Base-by-base conservation (phyloP, 2,888 invertebrate species). In the Lomographa bimaculata region DNA sequence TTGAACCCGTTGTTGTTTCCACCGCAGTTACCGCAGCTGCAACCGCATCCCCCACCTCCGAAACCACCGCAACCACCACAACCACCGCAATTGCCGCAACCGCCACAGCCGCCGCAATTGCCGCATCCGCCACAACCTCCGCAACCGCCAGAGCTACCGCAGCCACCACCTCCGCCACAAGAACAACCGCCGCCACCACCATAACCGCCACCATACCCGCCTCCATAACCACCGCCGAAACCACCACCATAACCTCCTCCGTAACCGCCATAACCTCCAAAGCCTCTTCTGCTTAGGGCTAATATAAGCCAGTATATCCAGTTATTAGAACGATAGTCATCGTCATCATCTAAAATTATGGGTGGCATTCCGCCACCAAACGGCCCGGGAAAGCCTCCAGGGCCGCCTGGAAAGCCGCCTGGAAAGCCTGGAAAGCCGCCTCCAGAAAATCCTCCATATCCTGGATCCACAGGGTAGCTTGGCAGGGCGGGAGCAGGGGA, bases 301-400 rank as follows among this genome's bases (percentile, higher is more conserved):
- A 78, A 63, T 19, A 84, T 54, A 1, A 83, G 56, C 30, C 66
- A 68, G 29, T 70, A 79, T 6, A 82, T 50, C 11, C 74, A 52
- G 27, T 60, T 38, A n/a, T 58, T 41, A 37, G 46, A 61, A 14
- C 55, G 41, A 39, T 64, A 57, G 20, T 65, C 62, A 5, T 70
- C 56, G 7, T 54, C 57, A 7, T 39, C 40, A 0, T 59, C 60
- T 1, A 71, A 29, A 19, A 72, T 68, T 7, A 74, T 67, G 0
- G 70, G 65, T 0, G 73, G 75, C 54, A 70, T 57, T 18, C 56
- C 55, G 7, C 49, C 41, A 16, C 44, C 27, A 9, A 23, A 42
- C 2, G 41, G 46, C 2, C 33, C 36, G 1, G 50, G 37, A 6
- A 9, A 4, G 44, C 39, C 12, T 12, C 35, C 11, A 33, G 40